phyloP scores from a whole-genome alignment of 2,888 invertebrate species.

The Euplexia lucipara region DNA sequence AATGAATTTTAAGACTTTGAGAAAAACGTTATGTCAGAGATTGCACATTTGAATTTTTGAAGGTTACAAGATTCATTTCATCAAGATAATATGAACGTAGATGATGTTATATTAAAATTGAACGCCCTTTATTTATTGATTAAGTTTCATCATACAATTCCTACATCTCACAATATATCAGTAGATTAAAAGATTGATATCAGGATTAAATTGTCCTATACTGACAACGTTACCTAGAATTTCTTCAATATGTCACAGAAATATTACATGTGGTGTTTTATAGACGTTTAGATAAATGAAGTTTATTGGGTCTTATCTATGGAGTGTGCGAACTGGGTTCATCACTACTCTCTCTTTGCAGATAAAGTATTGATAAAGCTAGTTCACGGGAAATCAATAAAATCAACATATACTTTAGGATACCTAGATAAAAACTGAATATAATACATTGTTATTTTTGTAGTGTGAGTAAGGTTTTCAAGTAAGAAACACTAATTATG shows the following conservation, averaged over 20 bases:
- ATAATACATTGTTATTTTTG: not conserved
- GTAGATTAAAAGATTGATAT: constrained; percentile 30
- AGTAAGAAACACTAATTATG: too few relatives aligned
- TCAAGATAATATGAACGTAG: not conserved
- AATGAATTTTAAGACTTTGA: not conserved
- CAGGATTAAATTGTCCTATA: constrained; percentile 8
- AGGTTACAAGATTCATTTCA: too few relatives aligned
- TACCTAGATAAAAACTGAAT: not conserved
- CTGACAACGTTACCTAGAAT: not conserved
- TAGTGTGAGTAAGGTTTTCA: not conserved
- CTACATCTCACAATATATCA: not conserved
- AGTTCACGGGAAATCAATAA: constrained; percentile 54
- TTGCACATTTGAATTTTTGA: too few relatives aligned
- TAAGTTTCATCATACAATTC: not conserved
- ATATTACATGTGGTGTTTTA: constrained; percentile 20
- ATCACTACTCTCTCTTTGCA: constrained; percentile 48
- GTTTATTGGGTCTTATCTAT: constrained; percentile 41
- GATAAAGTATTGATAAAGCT: constrained; percentile 46
- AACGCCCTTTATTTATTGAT: not conserved
- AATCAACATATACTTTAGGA: constrained; percentile 15
- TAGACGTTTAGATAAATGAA: constrained; percentile 24
- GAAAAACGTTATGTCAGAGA: not conserved
- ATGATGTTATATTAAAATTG: not conserved
- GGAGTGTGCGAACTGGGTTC: constrained; percentile 45
- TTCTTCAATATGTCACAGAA: constrained; percentile 18